Evolutionary conservation across 2,113 vertebrate species (phyloP), one percentile per base, ranked within the genome.

Genomic region (Enhydra lutris): DNA sequence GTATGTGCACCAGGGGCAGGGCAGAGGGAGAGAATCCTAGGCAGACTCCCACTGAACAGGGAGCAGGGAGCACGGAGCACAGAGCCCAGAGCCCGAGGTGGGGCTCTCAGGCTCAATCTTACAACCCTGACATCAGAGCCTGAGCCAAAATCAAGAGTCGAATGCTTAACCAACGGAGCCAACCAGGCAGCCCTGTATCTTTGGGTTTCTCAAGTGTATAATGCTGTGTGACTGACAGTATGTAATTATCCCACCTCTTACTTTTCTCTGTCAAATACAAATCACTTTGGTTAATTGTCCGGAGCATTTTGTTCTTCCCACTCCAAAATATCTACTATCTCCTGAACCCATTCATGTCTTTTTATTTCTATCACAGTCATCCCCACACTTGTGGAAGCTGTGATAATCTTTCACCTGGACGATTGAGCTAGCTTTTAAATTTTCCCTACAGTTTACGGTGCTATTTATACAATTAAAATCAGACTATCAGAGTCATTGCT

Each of bases 381-480:
- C 82, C 61, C 42, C 18, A 10, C 73, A 50, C 34, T 79, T 67
- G 42, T 4, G 3, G 12, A 78, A 67, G n/a, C 42, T 80, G 39
- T 52, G 42, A 69, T 31, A 50, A 29, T 85, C 17, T 88, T 89
- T 91, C 50, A 42, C 39, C 73, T 76, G 34, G 24, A 81, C 57
- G n/a, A 57, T 5, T 82, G 50, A 61, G 74, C n/a, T 67, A 29
- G 7, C 52, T 83, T 45, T 94, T 69, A 18, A 31, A 50, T 50
- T 42, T 10, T 65, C 14, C 29, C 23, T 84, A 59, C 34, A 59
- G 31, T 87, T 65, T 67, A 81, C 18, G 71, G 18, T 45, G 29
- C 50, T 88, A n/a, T 80, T 94, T 74, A 45, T 57, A 63, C 65
- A 88, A 59, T 65, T 89, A 23, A 85, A 95, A n/a, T 78, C 45